These are phyloP conservation scores for Choloepus didactylus DNA, from an alignment of 2,797 vertebrate genomes.

Conservation along the genomic window DNA sequence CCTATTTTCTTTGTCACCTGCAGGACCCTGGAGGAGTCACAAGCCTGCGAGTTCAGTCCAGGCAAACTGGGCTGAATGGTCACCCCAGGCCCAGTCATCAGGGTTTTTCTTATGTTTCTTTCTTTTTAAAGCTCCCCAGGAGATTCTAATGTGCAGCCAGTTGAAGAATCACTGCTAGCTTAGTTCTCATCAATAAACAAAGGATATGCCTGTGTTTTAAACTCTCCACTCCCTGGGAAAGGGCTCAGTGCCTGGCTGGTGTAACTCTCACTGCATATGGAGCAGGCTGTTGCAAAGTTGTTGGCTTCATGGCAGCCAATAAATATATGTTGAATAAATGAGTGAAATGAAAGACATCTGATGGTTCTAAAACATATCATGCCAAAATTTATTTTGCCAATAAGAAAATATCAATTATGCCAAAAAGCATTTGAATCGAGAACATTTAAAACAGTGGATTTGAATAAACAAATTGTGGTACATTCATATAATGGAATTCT, in stretches of 20 bases:
- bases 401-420: background rate
- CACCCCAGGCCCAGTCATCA: background rate
- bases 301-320: background rate
- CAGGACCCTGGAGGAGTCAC: background rate
- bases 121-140: background rate
- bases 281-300: background rate
- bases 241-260: background rate
- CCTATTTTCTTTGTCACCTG: background rate
- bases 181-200: background rate
- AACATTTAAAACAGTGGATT: background rate
- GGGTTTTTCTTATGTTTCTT: background rate
- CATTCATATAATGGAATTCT: background rate
- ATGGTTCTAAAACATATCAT: background rate
- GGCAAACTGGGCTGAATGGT: background rate
- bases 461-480: background rate
- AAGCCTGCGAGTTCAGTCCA: background rate
- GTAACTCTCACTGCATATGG: background rate
- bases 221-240: background rate
- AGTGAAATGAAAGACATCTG: background rate
- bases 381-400: background rate
- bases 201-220: background rate
- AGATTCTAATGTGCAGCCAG: background rate
- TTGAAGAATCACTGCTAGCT: background rate
- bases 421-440: conserved; percentile 24
- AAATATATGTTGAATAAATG: background rate